phyloP scores from a whole-genome alignment of 2,888 invertebrate genomes.

The Eurytoma adleriae region DNA sequence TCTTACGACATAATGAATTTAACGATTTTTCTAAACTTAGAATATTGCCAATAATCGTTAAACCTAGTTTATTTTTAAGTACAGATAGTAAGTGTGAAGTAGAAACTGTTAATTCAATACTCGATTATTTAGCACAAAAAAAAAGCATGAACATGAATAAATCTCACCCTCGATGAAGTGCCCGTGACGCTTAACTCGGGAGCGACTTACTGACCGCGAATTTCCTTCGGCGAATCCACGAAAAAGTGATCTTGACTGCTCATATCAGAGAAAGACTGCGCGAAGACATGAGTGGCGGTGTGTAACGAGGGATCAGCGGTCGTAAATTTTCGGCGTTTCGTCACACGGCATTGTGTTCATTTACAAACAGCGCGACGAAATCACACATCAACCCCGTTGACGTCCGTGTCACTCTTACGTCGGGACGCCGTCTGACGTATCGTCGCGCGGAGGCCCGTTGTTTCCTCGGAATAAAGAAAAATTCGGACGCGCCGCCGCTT shows the following conservation, averaged over 20 bases:
- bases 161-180: background rate
- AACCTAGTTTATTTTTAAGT: too few relatives aligned
- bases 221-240: slow-evolving; percentile 5
- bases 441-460: background rate
- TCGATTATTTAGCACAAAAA: too few relatives aligned
- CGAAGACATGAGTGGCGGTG: background rate
- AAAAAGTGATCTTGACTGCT: background rate
- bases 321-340: slow-evolving; percentile 31
- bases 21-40: too few relatives aligned
- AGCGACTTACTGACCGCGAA: slow-evolving; percentile 1
- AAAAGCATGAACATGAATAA: too few relatives aligned
- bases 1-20: too few relatives aligned
- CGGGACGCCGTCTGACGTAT: slow-evolving; percentile 8
- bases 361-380: background rate
- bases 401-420: slow-evolving; percentile 1
- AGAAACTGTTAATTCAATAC: too few relatives aligned
- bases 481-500: background rate
- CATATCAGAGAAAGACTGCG: slow-evolving; percentile 2
- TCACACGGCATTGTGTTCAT: slow-evolving; percentile 14
- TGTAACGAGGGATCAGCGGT: slow-evolving; percentile 20
- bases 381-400: background rate
- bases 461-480: background rate
- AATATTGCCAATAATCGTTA: too few relatives aligned
- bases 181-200: background rate
- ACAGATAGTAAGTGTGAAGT: too few relatives aligned